A percentile compares a stretch with the other conserved stretches of the same genome.
phyloP scores from a whole-genome alignment of 2,113 vertebrate genomes.

The Gadus chalcogrammus region DNA sequence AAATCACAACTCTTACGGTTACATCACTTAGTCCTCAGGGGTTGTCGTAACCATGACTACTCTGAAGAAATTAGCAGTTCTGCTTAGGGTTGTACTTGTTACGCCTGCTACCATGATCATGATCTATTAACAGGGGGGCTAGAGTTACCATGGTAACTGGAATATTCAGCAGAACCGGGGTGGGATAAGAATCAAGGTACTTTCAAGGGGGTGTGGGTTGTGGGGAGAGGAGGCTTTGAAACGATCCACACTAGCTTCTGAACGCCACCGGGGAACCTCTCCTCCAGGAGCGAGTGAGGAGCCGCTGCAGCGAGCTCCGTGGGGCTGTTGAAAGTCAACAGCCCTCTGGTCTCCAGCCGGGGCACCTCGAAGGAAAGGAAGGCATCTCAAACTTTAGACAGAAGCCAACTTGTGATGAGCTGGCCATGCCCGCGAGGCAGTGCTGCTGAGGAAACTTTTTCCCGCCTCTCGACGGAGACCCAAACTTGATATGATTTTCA shows the following conservation, averaged over 20 bases:
- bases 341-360: conserved; percentile 16
- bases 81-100: conserved; percentile 62
- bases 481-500: background rate
- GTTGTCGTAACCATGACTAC: conserved; percentile 67
- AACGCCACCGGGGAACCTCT: conserved; percentile 1
- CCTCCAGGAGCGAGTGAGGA: too few species aligned
- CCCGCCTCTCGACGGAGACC: background rate
- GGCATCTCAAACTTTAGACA: background rate
- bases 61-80: conserved; percentile 44
- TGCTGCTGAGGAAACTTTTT: background rate
- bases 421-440: background rate
- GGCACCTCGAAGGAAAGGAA: too few species aligned
- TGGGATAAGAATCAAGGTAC: conserved; percentile 40
- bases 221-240: too few species aligned
- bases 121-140: conserved; percentile 49
- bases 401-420: background rate
- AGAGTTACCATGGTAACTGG: conserved; percentile 60
- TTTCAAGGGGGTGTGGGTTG: conserved; percentile 15
- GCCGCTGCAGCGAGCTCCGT: too few species aligned
- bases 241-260: background rate
- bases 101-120: conserved; percentile 50
- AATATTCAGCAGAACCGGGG: conserved; percentile 41
- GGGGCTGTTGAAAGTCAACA: background rate
- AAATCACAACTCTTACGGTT: conserved; percentile 53
- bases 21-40: conserved; percentile 66